Base-by-base conservation (phyloP, 1,140 invertebrate species). In the Pteromalus puparum region DNA sequence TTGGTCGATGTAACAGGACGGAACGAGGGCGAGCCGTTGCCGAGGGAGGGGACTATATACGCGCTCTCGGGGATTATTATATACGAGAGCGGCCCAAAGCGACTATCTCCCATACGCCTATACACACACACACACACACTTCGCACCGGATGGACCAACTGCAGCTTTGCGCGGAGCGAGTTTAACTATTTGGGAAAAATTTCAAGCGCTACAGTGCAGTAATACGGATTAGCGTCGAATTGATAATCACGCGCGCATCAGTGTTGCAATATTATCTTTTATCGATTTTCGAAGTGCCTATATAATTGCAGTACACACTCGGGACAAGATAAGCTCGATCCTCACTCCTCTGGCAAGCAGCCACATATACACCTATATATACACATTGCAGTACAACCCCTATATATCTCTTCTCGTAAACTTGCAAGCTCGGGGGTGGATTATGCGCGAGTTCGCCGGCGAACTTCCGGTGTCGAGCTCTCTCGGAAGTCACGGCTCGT, bases 1-100 rank as follows among this genome's bases (percentile, higher is more conserved):
- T 90, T 90, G 89, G 89, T 85, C 83, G 88, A 87, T 88, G 82
- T 85, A 85, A 67, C 30, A 68, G 70, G 61, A 83, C 46, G 67
- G 78, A 78, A 87, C 86, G 88, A 87, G 87, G 81, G 80, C 85
- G 84, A 86, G 84, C 79, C 68, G 48, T 53, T 30, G 24, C 5
- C 4, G 38, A 48, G 24, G n/a, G 46, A 26, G 38, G 46, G 42
- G 30, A 30, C 38, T 82, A 30, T 30, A n/a, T 38, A 28, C 7
- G 30, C 7, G 38, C 34, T 24, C 34, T 24, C 7, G 61, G 75
- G 46, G 75, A 82, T 75, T 82, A 75, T 75, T 76, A 76, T 48
- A 67, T 28, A 75, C 72, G 74, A 42, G 73, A 42, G 73, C 72
- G 74, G 21, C 53, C 53, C 53, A 61, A 61, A 75, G 72, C 72